Percentiles rank a stretch among this genome's conserved stretches.
phyloP scores from a whole-genome alignment of 2,888 invertebrate genomes.

The Heliconius hortense region DNA sequence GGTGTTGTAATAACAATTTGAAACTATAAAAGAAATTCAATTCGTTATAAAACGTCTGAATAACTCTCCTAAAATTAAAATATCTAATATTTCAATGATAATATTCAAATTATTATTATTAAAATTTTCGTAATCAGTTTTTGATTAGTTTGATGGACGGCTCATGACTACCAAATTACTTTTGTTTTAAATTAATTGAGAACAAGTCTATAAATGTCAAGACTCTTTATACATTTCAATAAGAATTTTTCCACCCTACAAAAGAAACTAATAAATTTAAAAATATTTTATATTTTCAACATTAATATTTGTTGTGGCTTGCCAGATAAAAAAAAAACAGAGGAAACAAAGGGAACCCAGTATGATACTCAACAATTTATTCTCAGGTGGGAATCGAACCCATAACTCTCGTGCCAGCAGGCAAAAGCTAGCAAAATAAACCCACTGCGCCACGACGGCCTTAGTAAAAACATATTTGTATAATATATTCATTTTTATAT shows the following conservation, averaged over 20 bases:
- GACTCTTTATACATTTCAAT: neutral
- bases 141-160: neutral
- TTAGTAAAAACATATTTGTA: no score
- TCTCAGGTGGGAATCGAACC: no score
- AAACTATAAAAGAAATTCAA: conserved; percentile 14
- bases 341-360: no score
- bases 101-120: neutral
- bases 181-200: conserved; percentile 5
- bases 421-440: no score
- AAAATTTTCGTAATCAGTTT: no score
- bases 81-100: neutral
- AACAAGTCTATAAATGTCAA: neutral
- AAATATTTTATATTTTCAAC: no score
- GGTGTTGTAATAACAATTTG: conserved; percentile 7
- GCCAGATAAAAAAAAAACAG: no score
- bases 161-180: neutral
- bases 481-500: no score
- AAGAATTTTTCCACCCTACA: neutral
- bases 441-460: no score
- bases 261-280: neutral
- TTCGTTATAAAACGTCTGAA: conserved; percentile 2
- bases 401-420: no score
- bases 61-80: neutral
- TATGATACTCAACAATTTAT: no score
- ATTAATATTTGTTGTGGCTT: no score